These are phyloP conservation scores for Caenorhabditis sp. DNA, from an alignment of 2,888 invertebrate species.

Conservation along the genomic window DNA sequence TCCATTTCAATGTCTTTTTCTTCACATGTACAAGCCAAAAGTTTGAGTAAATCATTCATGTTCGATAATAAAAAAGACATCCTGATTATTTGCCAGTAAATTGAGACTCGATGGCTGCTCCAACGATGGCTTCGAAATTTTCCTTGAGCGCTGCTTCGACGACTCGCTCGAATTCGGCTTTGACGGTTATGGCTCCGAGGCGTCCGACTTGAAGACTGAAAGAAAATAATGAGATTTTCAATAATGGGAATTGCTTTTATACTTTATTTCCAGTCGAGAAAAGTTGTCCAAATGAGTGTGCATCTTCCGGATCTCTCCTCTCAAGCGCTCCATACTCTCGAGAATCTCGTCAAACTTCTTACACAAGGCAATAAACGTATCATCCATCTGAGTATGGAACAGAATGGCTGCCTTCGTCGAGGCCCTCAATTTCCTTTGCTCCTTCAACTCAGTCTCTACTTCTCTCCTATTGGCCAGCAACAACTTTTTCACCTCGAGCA, in stretches of 20 bases:
- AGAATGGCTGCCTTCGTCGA: background rate
- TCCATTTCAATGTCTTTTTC: too few relatives aligned
- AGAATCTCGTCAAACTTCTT: background rate
- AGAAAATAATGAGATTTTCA: too few relatives aligned
- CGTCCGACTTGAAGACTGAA: too few relatives aligned
- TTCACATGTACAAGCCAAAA: too few relatives aligned
- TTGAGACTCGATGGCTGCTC: too few relatives aligned
- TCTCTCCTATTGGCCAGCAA: background rate
- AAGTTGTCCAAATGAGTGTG: background rate
- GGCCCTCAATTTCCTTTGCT: background rate
- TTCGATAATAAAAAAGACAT: too few relatives aligned
- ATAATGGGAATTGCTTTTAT: background rate
- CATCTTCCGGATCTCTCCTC: background rate
- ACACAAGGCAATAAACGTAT: background rate
- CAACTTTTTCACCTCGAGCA: background rate
- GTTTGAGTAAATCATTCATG: too few relatives aligned
- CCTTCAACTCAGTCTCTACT: background rate
- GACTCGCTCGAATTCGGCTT: too few relatives aligned
- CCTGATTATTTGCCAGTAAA: too few relatives aligned
- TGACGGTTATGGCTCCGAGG: too few relatives aligned
- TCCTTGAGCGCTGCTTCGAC: too few relatives aligned
- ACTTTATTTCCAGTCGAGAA: background rate
- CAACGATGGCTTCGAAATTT: too few relatives aligned
- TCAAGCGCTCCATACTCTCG: background rate
- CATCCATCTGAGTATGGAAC: background rate